Base-by-base conservation (phyloP, 1,140 invertebrate genomes). In the Druon quercuslanigerum region DNA sequence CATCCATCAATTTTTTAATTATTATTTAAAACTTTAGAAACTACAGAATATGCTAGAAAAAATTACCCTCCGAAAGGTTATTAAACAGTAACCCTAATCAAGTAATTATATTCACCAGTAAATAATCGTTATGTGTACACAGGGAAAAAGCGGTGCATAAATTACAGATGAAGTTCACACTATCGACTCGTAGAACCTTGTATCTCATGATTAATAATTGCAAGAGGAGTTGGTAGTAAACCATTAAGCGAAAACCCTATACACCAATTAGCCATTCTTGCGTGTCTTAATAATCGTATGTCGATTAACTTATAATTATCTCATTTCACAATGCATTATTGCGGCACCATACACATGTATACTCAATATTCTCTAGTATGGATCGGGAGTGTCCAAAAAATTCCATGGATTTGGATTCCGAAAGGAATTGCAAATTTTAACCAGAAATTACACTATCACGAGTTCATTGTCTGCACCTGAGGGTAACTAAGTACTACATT, bases 241-340 rank as follows among this genome's bases (percentile, higher is more conserved):
- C 25, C 57, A 33, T 60, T 60, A 60, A 33, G 57, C 25, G 57
- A 60, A 60, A 33, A 40, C 20, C 20, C 57, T 25, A 60, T 46
- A 11, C 20, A 13, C 57, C 57, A 60, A 60, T 60, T 33, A 60
- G 20, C 20, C 25, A 25, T 33, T 60, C 57, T 60, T 60, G 57
- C 25, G 57, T 20, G 14, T 60, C 57, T 56, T 56, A 56, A 56
- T 56, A 56, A 56, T 56, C 54, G 54, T 20, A 12, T 56, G 54
- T 56, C 57, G 57, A 60, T 60, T 60, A 60, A 60, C 57, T 14
- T 60, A 12, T 60, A 60, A 60, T 60, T 60, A 60, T 60, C 57
- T 60, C 19, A 60, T 60, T 60, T 60, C 57, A 13, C 57, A 60
- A 60, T 60, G 20, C 20, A 60, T 33, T 60, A 60, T 60, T 60